phyloP scores from a whole-genome alignment of 2,797 vertebrate species.

The Mormyrus proboscirostris region DNA sequence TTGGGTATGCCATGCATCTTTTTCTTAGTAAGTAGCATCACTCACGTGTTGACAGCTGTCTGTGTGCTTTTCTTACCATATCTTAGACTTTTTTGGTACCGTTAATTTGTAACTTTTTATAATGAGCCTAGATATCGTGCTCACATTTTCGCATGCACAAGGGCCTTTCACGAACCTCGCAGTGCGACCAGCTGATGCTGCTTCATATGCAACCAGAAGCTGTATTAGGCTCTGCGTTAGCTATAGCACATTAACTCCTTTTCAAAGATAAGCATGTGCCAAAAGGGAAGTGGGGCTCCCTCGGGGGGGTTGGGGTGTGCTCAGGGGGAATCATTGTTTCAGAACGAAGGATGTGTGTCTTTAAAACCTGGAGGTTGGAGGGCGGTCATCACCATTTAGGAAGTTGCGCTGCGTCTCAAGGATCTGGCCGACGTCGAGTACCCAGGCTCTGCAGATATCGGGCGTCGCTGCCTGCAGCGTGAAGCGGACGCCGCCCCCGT shows the following conservation, averaged over 20 bases:
- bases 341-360: not conserved
- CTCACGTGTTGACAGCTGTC: not conserved
- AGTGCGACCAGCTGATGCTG: not conserved
- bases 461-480: conserved; percentile 66
- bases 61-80: not conserved
- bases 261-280: not conserved
- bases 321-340: not conserved
- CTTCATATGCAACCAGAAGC: not conserved
- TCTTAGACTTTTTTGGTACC: not conserved
- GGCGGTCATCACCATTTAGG: conserved; percentile 70
- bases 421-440: conserved; percentile 77
- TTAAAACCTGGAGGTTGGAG: not conserved
- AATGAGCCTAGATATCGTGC: not conserved
- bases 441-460: conserved; percentile 73
- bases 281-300: not conserved
- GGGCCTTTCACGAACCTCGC: not conserved
- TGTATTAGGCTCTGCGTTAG: not conserved
- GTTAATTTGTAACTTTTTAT: not conserved
- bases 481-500: conserved; percentile 70
- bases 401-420: conserved; percentile 86
- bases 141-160: not conserved
- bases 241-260: not conserved
- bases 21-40: not conserved
- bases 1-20: not conserved
- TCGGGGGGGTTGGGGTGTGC: not conserved